Conservation (phyloP, 2,113 vertebrate genomes). For the Eulemur macaco region DNA sequence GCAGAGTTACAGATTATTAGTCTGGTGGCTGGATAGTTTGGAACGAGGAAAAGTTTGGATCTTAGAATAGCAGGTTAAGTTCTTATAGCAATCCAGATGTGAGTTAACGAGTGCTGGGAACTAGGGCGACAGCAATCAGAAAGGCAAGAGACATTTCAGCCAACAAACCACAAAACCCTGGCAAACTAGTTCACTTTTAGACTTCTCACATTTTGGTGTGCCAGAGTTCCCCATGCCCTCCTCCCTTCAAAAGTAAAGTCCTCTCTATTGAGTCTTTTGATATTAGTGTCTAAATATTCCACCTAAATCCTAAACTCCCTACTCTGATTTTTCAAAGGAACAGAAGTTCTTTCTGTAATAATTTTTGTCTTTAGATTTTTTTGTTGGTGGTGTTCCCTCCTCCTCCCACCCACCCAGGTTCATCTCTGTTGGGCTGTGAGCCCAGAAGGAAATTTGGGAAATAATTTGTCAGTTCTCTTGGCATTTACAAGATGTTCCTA, state of each 20-base stretch:
- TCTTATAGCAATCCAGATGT: neutral
- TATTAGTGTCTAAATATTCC: neutral
- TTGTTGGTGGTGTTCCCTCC: neutral
- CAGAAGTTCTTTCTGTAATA: conserved; percentile 3
- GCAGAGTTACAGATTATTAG: neutral
- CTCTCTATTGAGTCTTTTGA: neutral
- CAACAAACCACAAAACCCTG: neutral
- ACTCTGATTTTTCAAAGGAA: neutral
- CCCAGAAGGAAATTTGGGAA: conserved; percentile 57
- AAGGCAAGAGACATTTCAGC: neutral
- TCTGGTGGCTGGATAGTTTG: conserved; percentile 1
- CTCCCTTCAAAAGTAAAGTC: conserved; percentile 27
- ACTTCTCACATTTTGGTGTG: conserved; percentile 33
- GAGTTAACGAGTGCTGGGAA: neutral
- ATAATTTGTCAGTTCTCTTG: conserved; percentile 31
- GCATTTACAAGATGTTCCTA: conserved; percentile 55
- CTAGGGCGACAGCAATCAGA: neutral
- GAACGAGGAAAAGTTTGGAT: conserved; percentile 3
- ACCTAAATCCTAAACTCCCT: neutral
- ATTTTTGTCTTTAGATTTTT: neutral
- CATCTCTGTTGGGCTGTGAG: conserved; percentile 28
- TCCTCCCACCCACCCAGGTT: neutral
- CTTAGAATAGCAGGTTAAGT: neutral
- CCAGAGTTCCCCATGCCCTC: neutral
- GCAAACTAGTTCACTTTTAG: neutral